Base-by-base conservation (phyloP, 2,797 vertebrate genomes). In the Megaceryle alcyon region DNA sequence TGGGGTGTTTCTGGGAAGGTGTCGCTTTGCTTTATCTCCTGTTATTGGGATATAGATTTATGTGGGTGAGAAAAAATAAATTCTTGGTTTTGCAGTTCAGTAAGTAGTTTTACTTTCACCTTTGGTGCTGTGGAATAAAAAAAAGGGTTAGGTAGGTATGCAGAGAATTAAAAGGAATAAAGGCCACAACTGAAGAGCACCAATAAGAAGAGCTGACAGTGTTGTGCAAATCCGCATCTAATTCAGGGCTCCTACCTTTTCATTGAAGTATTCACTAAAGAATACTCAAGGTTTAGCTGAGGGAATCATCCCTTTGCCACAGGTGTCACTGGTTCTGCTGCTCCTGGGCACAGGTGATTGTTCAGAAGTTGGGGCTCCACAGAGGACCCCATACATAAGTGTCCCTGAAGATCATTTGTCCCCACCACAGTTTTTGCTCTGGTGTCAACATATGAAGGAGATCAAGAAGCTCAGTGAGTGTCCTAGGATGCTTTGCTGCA, bases 81-180 rank as follows among this genome's bases (percentile, higher is more conserved):
- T 46, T 63, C 26, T 33, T 53, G 13, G 5, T 25, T 68, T 80
- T 91, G 35, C 41, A 76, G 68, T 49, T 88, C 28, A 68, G 17
- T 56, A 54, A 84, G 43, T 31, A 16, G 37, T 57, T 94, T 84
- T 79, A 9, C 16, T 76, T 71, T 37, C 33, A 49, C 12, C 43
- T 80, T 80, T 90, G 63, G 54, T 91, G 29, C n/a, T 61, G 46
- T 28, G 57, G n/a, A 88, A 77, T 49, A 64, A 64, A 60, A 91
- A 91, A 91, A 77, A 46, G 44, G 20, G 15, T 37, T 64, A 35
- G 39, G 28, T 31, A 65, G 17, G 31, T 72, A 49, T 1, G 3
- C 48, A 78, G 15, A 11, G n/a, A 79, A 64, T 33, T 33, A 43
- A 84, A 83, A 88, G 14, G 54, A 70, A 91, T 33, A 66, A 72